These are phyloP conservation scores for Aldrovandia affinis DNA, from an alignment of 2,797 vertebrate genomes.

Conservation along the genomic window DNA sequence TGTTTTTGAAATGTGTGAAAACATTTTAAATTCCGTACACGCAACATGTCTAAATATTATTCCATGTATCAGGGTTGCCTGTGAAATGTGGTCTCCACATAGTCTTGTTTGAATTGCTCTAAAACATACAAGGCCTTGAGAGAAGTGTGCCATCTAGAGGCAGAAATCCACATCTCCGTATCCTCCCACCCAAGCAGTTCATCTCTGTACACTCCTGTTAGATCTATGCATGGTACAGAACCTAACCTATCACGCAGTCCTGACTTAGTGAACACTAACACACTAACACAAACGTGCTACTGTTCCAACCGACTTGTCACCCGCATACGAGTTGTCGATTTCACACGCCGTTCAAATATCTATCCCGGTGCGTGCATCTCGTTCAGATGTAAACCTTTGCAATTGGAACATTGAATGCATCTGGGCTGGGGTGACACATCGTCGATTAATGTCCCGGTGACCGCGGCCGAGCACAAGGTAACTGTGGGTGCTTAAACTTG, in stretches of 20 bases:
- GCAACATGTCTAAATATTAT: not conserved
- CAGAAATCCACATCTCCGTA: not conserved
- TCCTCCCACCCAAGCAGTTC: not conserved
- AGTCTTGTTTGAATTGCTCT: not conserved
- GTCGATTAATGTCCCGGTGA: not conserved
- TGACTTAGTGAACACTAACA: not conserved
- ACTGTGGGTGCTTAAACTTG: conserved; percentile 53
- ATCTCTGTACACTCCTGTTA: not conserved
- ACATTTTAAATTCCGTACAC: not conserved
- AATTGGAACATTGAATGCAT: not conserved
- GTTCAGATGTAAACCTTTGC: not conserved
- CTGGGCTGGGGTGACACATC: not conserved
- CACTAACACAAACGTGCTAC: not conserved
- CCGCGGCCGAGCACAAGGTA: conserved; percentile 42
- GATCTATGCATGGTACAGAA: not conserved
- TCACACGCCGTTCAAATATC: no score
- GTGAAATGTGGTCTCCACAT: not conserved
- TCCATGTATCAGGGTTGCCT: not conserved
- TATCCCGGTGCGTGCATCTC: not conserved
- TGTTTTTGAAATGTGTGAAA: not conserved
- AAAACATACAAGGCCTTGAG: not conserved
- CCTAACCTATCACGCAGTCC: not conserved
- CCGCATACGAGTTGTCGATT: not conserved
- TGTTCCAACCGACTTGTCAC: not conserved
- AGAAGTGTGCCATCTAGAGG: conserved; percentile 5